phyloP scores from a whole-genome alignment of 2,113 vertebrate species.

The Colossoma macropomum region DNA sequence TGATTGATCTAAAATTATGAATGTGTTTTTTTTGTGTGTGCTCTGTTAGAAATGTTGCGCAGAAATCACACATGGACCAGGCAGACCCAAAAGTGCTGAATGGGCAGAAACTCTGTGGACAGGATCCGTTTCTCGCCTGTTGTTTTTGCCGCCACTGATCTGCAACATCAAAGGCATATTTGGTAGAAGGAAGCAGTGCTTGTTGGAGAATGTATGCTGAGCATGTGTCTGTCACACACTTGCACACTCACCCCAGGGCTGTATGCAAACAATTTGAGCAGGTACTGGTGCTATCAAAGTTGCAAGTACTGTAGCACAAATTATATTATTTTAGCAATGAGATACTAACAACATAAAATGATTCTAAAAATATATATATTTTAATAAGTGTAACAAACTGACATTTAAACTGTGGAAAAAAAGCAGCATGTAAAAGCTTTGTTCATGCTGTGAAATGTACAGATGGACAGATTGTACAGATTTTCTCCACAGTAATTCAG shows the following conservation, averaged over 20 bases:
- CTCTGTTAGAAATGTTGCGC: background rate
- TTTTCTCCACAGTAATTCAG: too few species aligned
- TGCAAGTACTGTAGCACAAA: too few species aligned
- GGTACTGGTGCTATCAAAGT: too few species aligned
- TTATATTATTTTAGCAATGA: too few species aligned
- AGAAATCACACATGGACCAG: background rate
- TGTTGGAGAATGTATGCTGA: constrained; percentile 9
- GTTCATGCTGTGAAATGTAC: too few species aligned
- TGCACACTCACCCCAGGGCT: background rate
- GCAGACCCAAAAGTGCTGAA: background rate
- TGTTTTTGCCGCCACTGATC: constrained; percentile 20
- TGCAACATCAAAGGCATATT: constrained; percentile 24
- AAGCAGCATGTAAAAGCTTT: too few species aligned
- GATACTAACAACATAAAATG: too few species aligned
- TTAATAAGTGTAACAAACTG: too few species aligned
- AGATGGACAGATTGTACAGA: too few species aligned
- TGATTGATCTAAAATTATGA: background rate
- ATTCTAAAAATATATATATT: too few species aligned
- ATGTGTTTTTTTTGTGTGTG: background rate
- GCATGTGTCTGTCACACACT: constrained; percentile 1
- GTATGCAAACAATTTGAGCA: background rate
- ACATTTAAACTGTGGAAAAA: too few species aligned
- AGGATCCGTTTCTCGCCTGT: background rate
- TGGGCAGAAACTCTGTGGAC: background rate
- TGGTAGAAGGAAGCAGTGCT: constrained; percentile 5